Evolutionary conservation across 2,797 vertebrate species (phyloP), one percentile per base, ranked within the genome.

Genomic region (Ambastaia sidthimunki): DNA sequence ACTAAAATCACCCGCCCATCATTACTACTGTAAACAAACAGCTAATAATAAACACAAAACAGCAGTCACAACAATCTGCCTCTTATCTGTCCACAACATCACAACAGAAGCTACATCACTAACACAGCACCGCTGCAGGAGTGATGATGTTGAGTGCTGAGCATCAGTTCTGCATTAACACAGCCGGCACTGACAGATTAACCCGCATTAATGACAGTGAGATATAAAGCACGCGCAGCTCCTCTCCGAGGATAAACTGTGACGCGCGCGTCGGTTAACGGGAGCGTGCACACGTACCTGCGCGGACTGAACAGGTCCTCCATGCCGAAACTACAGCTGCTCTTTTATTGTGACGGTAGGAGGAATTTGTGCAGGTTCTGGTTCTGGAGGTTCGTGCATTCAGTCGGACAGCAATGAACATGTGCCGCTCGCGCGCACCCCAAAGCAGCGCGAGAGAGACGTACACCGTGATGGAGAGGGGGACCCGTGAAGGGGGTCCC

Each of bases 301-400:
- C 96, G 93, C 92, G 96, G 95, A 92, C 96, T 94, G 95, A 96
- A 94, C 82, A 97, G 90, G 90, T 97, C 97, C 86, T 98, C 98
- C 98, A 99, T 99, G 94, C 91, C 96, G 92, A 92, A 92, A 92
- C 92, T 91, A 92, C 90, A 94, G 92, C 93, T 93, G 92, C 89
- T 34, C 84, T 93, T 90, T 84, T 85, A 82, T 86, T 87, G 28
- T 92, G 91, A 93, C 92, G 92, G 88, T 82, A 84, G 77, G 84
- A 74, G 88, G 81, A 71, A 85, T 83, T 89, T 86, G 88, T 85
- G 89, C 91, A 92, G 94, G 94, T 94, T 91, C 95, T 96, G 96
- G 98, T 99, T 98, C 98, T 98, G 97, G 98, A 97, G 97, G 96
- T 93, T 89, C 96, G 92, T 94, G 96, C 96, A 94, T 7, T 37